Conservation (phyloP, 2,888 invertebrate genomes). For the Strigamia transsilvanica region DNA sequence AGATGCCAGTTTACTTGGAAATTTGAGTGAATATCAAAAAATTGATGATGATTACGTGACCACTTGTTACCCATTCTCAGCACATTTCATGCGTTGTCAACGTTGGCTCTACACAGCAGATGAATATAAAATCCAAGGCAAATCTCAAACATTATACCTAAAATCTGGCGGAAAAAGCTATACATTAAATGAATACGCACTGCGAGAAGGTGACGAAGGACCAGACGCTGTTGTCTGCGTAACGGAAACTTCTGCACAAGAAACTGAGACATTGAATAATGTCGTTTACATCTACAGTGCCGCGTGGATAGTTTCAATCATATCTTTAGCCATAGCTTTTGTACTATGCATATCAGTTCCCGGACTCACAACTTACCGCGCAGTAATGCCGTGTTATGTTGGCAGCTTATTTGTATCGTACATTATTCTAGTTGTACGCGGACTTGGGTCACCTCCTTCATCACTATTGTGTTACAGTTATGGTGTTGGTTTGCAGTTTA, state of each 20-base stretch:
- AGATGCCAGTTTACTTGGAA: too few relatives aligned
- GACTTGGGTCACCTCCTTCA: background rate
- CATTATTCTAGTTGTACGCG: conserved; percentile 12
- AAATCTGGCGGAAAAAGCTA: too few relatives aligned
- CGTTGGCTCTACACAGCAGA: background rate
- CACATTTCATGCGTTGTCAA: background rate
- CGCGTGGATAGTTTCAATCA: background rate
- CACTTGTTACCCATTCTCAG: background rate
- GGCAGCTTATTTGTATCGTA: conserved; percentile 25
- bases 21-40: too few relatives aligned
- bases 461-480: background rate
- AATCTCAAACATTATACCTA: too few relatives aligned
- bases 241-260: background rate
- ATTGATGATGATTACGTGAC: too few relatives aligned
- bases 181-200: too few relatives aligned
- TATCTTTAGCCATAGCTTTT: background rate
- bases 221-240: background rate
- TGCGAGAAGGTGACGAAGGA: background rate
- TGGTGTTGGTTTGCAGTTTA: conserved; percentile 6
- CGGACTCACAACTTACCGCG: background rate
- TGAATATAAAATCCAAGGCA: background rate
- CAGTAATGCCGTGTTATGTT: background rate
- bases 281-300: background rate
- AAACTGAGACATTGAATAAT: background rate
- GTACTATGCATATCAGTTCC: background rate